Evolutionary conservation across 2,888 invertebrate genomes (phyloP).

Genomic region (Coenonympha arcania): DNA sequence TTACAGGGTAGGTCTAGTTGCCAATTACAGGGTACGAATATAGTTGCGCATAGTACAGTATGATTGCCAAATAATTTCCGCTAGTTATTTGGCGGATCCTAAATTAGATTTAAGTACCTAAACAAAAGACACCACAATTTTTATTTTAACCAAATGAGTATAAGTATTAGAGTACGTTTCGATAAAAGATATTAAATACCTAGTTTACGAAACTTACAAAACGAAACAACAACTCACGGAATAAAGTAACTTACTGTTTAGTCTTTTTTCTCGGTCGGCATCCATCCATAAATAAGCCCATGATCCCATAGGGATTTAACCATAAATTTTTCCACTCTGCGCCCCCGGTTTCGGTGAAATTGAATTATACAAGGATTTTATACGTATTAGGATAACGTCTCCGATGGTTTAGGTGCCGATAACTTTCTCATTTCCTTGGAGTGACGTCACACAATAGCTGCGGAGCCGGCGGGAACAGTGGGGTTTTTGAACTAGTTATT

Average conservation of each 20-base stretch:
- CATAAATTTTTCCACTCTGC: constrained; percentile 27
- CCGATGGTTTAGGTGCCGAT: constrained; percentile 66
- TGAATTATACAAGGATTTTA: constrained; percentile 70
- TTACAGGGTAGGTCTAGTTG: too few relatives aligned
- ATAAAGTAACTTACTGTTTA: constrained; percentile 4
- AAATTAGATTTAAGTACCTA: too few relatives aligned
- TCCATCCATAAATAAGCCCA: constrained; percentile 12
- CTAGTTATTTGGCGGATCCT: too few relatives aligned
- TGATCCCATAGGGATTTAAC: constrained; percentile 18
- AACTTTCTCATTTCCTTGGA: constrained; percentile 68
- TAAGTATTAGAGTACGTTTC: background rate
- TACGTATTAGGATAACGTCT: constrained; percentile 67
- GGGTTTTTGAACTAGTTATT: background rate
- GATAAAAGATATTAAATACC: background rate
- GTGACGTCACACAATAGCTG: constrained; percentile 23
- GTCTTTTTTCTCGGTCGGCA: constrained; percentile 1
- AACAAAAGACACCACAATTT: too few relatives aligned
- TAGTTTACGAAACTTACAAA: background rate
- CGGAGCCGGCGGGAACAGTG: background rate
- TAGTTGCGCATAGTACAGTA: too few relatives aligned
- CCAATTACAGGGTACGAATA: too few relatives aligned
- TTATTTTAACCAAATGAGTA: too few relatives aligned
- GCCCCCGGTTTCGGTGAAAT: constrained; percentile 39
- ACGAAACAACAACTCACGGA: background rate
- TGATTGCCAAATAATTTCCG: too few relatives aligned